These are phyloP conservation scores for Picus viridis DNA, from an alignment of 2,797 vertebrate species.

Conservation along the genomic window DNA sequence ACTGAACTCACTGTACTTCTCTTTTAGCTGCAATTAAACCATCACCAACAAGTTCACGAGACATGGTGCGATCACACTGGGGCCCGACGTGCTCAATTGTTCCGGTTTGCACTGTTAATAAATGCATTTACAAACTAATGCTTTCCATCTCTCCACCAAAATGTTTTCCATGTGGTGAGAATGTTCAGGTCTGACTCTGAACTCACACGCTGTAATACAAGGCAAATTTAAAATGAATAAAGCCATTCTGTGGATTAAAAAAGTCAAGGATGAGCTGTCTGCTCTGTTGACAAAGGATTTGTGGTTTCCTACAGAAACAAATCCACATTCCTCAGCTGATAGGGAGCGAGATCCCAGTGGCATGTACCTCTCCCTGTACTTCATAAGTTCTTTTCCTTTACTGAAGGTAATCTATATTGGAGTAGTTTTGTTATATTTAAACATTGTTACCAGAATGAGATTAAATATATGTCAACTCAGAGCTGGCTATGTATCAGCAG, in stretches of 20 bases:
- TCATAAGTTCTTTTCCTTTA: neutral
- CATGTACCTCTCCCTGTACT: neutral
- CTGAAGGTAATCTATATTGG: neutral
- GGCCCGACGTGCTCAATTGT: neutral
- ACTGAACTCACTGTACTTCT: neutral
- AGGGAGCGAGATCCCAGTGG: neutral
- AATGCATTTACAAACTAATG: constrained; percentile 44
- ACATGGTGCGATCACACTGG: neutral
- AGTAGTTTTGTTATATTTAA: neutral
- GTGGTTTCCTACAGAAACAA: constrained; percentile 36
- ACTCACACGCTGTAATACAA: neutral
- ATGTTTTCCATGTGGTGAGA: constrained; percentile 57
- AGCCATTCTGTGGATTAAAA: neutral
- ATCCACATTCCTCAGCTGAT: neutral
- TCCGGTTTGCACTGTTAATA: constrained; percentile 24
- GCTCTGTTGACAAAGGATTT: constrained; percentile 41
- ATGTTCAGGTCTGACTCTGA: neutral
- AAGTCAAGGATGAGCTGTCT: constrained; percentile 36
- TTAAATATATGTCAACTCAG: neutral
- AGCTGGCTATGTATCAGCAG: neutral
- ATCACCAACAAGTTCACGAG: neutral
- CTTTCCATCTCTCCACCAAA: constrained; percentile 51
- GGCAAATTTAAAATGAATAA: constrained; percentile 16
- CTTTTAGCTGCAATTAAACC: constrained; percentile 32
- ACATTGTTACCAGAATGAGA: neutral